A percentile compares a stretch with the other conserved stretches of the same genome.
Conservation (phyloP, 2,797 vertebrate genomes). For the Acipenser ruthenus region DNA sequence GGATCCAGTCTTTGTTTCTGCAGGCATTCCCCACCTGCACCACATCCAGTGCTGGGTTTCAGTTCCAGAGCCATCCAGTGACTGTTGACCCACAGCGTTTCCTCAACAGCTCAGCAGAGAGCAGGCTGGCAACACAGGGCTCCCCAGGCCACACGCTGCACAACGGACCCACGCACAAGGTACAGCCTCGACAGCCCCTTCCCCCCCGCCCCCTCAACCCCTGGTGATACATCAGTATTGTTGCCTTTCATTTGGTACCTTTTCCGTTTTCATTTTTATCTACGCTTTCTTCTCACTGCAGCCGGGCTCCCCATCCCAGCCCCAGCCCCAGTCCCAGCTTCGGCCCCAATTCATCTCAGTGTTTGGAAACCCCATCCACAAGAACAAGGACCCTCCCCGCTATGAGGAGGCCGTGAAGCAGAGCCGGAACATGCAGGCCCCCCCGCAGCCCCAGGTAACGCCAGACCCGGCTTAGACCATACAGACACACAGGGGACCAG, state of each 20-base stretch:
- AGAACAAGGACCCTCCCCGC: slow-evolving; percentile 85
- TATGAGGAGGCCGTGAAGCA: slow-evolving; percentile 96
- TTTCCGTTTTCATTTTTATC: not conserved
- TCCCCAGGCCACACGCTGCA: slow-evolving; percentile 47
- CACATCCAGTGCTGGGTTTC: slow-evolving; percentile 46
- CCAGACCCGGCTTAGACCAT: not conserved
- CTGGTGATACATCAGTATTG: no score
- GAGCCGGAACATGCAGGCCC: slow-evolving; percentile 57
- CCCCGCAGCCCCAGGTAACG: slow-evolving; percentile 49
- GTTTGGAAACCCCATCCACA: slow-evolving; percentile 61
- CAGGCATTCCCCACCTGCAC: slow-evolving; percentile 70
- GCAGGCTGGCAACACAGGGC: slow-evolving; percentile 49
- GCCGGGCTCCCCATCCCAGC: slow-evolving; percentile 56
- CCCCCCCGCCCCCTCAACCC: slow-evolving; percentile 37
- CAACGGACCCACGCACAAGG: slow-evolving; percentile 64
- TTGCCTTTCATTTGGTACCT: no score
- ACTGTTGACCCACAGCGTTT: slow-evolving; percentile 59
- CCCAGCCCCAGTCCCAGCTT: slow-evolving; percentile 50
- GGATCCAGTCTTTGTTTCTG: slow-evolving; percentile 22
- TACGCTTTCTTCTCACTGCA: slow-evolving; percentile 34
- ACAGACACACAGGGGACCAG: not conserved
- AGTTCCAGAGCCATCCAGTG: slow-evolving; percentile 46
- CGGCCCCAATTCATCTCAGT: slow-evolving; percentile 47
- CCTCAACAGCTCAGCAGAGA: slow-evolving; percentile 56
- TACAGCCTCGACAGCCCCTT: slow-evolving; percentile 45